Evolutionary conservation across 2,888 invertebrate species (phyloP).

Genomic region (Lamellibrachia columna): DNA sequence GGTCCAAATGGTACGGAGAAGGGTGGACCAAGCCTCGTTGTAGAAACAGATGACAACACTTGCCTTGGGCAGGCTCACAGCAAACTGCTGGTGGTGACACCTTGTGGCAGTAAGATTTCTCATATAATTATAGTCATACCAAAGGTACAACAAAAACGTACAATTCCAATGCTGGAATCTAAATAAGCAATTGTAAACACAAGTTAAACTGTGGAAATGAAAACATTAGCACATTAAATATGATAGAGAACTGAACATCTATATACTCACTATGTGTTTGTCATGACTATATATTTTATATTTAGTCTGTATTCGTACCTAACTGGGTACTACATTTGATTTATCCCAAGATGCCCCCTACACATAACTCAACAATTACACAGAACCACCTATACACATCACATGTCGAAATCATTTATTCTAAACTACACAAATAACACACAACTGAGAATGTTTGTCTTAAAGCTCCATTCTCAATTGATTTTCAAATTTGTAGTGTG

Average conservation of each 20-base stretch:
- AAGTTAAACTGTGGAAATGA: background rate
- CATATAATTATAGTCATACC: background rate
- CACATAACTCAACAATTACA: background rate
- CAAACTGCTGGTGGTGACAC: background rate
- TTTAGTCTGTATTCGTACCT: background rate
- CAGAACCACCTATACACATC: too few relatives aligned
- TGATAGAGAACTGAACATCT: background rate
- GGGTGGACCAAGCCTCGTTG: constrained; percentile 90
- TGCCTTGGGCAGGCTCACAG: constrained; percentile 76
- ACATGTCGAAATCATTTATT: background rate
- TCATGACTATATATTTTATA: background rate
- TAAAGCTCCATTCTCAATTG: too few relatives aligned
- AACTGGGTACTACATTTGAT: background rate
- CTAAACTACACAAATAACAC: background rate
- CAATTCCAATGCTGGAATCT: background rate
- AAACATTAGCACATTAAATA: background rate
- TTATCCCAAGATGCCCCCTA: background rate
- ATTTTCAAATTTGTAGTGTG: too few relatives aligned
- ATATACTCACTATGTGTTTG: background rate
- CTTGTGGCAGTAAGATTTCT: background rate
- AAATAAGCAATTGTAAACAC: background rate
- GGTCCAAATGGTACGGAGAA: constrained; percentile 86
- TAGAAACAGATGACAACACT: constrained; percentile 94
- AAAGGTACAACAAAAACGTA: background rate
- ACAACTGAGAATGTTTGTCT: background rate